Evolutionary conservation across 2,888 invertebrate genomes (phyloP).

Genomic region (Nemapogon koenigi): DNA sequence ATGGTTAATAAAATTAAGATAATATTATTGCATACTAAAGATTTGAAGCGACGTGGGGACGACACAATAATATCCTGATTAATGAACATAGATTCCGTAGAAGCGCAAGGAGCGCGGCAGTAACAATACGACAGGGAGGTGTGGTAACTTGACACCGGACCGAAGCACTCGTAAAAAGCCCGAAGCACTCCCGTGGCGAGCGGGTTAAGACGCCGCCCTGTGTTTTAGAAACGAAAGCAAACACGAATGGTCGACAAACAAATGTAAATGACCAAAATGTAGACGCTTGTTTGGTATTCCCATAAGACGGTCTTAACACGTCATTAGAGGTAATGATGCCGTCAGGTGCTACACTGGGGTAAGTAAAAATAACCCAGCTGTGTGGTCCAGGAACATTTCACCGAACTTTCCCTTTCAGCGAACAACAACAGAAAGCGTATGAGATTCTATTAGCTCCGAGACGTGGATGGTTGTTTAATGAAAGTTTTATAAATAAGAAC

Average conservation of each 20-base stretch:
- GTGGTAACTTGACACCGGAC: slow-evolving; percentile 43
- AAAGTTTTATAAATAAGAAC: too few relatives aligned
- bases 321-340: slow-evolving; percentile 64
- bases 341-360: slow-evolving; percentile 26
- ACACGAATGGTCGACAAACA: slow-evolving; percentile 62
- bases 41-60: too few relatives aligned
- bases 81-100: too few relatives aligned
- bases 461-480: too few relatives aligned
- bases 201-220: slow-evolving; percentile 52
- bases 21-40: too few relatives aligned
- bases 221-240: slow-evolving; percentile 60
- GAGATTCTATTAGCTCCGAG: too few relatives aligned
- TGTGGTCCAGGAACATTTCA: slow-evolving; percentile 7
- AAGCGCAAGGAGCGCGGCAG: too few relatives aligned
- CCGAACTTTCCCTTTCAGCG: slow-evolving; percentile 3
- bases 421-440: too few relatives aligned
- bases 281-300: slow-evolving; percentile 65
- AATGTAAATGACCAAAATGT: slow-evolving; percentile 64
- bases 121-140: too few relatives aligned
- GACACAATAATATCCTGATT: too few relatives aligned
- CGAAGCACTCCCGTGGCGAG: slow-evolving; percentile 46
- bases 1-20: too few relatives aligned
- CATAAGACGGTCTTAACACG: slow-evolving; percentile 65
- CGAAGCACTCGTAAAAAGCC: slow-evolving; percentile 22
- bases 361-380: neutral